phyloP scores from a whole-genome alignment of 2,113 vertebrate genomes.

The Cyphomyrus plagiostoma region DNA sequence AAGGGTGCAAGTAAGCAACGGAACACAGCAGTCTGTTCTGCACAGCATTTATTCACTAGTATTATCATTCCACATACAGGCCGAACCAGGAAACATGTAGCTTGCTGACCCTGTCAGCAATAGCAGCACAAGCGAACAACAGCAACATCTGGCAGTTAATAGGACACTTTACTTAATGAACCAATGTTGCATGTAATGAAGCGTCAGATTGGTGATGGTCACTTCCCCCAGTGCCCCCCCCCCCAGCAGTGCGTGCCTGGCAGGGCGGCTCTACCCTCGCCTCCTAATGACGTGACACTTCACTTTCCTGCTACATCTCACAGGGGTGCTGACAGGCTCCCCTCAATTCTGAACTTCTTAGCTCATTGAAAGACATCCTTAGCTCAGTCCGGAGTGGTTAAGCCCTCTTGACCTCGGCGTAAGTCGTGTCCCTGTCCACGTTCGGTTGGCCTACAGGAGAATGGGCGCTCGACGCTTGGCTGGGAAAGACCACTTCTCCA shows the following conservation, averaged over 20 bases:
- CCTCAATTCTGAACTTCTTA: no score
- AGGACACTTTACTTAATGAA: neutral
- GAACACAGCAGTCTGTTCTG: neutral
- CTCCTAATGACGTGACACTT: no score
- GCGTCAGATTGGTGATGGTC: neutral
- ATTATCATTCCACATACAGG: neutral
- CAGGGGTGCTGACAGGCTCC: no score
- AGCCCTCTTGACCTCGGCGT: neutral
- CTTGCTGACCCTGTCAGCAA: neutral
- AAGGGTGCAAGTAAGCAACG: neutral
- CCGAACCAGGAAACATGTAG: neutral
- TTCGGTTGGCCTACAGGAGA: neutral
- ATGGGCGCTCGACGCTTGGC: neutral
- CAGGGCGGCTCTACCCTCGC: no score
- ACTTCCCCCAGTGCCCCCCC: no score
- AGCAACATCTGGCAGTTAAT: neutral
- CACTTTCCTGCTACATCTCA: no score
- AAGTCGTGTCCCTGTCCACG: neutral
- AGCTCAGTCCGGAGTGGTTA: neutral
- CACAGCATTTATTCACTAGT: neutral
- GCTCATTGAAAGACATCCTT: no score
- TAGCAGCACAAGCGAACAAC: neutral
- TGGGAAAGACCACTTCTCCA: neutral
- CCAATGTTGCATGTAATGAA: neutral
- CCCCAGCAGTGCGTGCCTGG: no score